Evolutionary conservation across 2,113 vertebrate species (phyloP), one percentile per base, ranked within the genome.

Genomic region (Sporophila hypoxantha): DNA sequence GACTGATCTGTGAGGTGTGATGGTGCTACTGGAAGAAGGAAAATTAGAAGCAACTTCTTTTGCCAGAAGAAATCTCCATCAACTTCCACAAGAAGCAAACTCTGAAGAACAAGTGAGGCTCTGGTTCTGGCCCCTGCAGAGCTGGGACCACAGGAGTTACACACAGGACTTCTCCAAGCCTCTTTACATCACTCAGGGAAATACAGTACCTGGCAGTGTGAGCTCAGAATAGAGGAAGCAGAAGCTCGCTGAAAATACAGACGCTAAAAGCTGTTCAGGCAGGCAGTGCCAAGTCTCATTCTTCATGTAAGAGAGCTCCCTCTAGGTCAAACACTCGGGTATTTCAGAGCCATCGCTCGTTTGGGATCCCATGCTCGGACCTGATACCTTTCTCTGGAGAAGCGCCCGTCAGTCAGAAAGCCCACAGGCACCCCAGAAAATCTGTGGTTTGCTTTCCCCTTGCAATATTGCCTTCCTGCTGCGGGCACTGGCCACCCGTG

Each of bases 291-390:
- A 49, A 64, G 75, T 25, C 41, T 85, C 87, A 44, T 87, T 96
- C 87, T 73, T 79, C 85, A 83, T 57, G 86, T 95, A 90, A 87
- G 92, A 96, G 90, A 95, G 95, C 92, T 96, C 95, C 95, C 96
- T 96, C 94, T 95, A 96, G 94, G 95, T 88, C 85, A 84, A 92
- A 89, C 62, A 82, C 53, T 79, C 22, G 71, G 94, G 87, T 95
- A 96, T 94, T 97, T 96, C 95, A 96, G 93, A 94, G 75, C 65
- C 56, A 27, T 47, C 18, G 32, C 65, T 88, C 61, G 4, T 64
- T 78, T 62, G 22, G 64, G 50, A 93, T 65, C 26, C 81, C 69
- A n/a, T 5, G 17, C 60, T 93, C 87, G 8, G 42, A 62, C 39
- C 42, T 5, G 56, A 39, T 34, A 30, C 68, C 59, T 76, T 46